Evolutionary conservation across 2,888 invertebrate species (phyloP), one percentile per base, ranked within the genome.

Genomic region (Noctua comes): DNA sequence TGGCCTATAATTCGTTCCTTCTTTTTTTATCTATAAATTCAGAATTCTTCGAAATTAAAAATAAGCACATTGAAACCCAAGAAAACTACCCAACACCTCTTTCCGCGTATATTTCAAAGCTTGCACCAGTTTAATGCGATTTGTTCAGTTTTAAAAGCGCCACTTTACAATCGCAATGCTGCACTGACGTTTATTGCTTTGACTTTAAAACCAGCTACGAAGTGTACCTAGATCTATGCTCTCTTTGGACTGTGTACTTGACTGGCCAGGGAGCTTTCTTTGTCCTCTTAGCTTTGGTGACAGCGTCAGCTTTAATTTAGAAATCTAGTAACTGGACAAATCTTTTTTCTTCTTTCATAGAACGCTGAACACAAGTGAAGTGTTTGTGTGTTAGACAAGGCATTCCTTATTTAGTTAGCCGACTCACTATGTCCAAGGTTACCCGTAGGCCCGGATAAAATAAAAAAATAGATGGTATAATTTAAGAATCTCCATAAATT

Each of bases 71-170:
- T 27, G 16, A 27, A 27, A 40, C n/a, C 13, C 13, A 40, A 7
- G 16, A 43, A 65, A n/a, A 40, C 13, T 40, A 40, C 43, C 16
- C n/a, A 43, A 66, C 10, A 18, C n/a, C 10, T 4, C 18, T 0
- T n/a, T 5, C 18, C 43, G 82, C 88, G 13, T n/a, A 10, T 24
- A 43, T 77, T 75, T 54, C 68, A 7, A 77, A 59, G 24, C 86
- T 90, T 89, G 75, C 8, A 80, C 89, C 86, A 68, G 69, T 66
- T 77, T 90, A 91, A 90, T 91, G 87, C 89, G 90, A 92, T 91
- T 92, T 91, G 91, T 91, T 89, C 83, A 90, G 89, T 91, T 92
- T 91, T 91, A 91, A 92, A 91, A 91, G 91, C 89, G 88, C 89
- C 91, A 89, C 90, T 92, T 91, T 90, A 90, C 90, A 89, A 91